Percentiles rank a stretch among this genome's conserved stretches.
These are phyloP conservation scores for Matsumyia berberina DNA, from an alignment of 2,888 invertebrate species.

Conservation along the genomic window DNA sequence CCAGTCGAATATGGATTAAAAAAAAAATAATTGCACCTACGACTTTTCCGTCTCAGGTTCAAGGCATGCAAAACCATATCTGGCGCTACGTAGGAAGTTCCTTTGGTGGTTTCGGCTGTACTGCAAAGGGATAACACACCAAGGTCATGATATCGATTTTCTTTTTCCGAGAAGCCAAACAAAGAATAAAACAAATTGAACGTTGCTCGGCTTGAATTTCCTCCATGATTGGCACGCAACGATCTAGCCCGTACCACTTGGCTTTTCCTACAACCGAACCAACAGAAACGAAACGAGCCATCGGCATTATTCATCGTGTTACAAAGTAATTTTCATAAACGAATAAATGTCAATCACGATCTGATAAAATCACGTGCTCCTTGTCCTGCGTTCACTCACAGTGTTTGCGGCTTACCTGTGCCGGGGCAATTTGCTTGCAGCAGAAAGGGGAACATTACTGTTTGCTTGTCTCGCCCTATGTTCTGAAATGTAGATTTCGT, in stretches of 20 bases:
- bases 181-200: constrained; percentile 52
- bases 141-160: constrained; percentile 70
- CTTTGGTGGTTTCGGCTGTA: constrained; percentile 17
- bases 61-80: constrained; percentile 30
- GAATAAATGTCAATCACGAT: constrained; percentile 74
- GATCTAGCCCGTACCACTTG: constrained; percentile 33
- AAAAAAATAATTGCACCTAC: constrained; percentile 39
- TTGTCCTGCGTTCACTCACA: constrained; percentile 47
- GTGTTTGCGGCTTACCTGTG: constrained; percentile 29
- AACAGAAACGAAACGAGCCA: constrained; percentile 37
- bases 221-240: constrained; percentile 66
- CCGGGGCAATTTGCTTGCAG: constrained; percentile 23
- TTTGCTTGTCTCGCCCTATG: constrained; percentile 62
- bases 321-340: constrained; percentile 69
- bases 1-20: constrained; percentile 33
- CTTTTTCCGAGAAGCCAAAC: constrained; percentile 47
- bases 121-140: constrained; percentile 41
- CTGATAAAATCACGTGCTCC: constrained; percentile 68
- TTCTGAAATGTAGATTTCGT: constrained; percentile 43
- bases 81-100: constrained; percentile 20
- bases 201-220: constrained; percentile 35
- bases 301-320: constrained; percentile 67
- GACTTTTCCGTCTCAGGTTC: constrained; percentile 64
- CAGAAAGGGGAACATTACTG: constrained; percentile 42
- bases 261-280: constrained; percentile 9